A percentile compares a stretch with the other conserved stretches of the same genome.
These are phyloP conservation scores for Apus apus DNA, from an alignment of 2,113 vertebrate species.

Conservation along the genomic window DNA sequence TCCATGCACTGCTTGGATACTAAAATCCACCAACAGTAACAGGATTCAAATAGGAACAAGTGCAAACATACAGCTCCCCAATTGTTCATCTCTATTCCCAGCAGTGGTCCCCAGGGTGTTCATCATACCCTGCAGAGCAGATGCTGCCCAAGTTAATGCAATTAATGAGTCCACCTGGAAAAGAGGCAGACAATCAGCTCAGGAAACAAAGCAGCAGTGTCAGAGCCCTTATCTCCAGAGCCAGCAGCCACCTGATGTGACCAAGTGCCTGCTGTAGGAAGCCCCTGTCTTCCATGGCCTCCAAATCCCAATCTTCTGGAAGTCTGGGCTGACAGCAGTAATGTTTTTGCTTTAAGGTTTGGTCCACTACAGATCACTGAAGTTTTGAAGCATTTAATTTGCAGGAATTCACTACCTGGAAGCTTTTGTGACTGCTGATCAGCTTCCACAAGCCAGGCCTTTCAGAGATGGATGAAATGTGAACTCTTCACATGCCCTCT, in stretches of 20 bases:
- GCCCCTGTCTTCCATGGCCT: not conserved
- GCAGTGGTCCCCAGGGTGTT: not conserved
- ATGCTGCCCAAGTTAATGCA: slow-evolving; percentile 19
- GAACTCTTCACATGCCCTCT: not conserved
- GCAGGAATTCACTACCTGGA: not conserved
- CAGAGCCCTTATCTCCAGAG: not conserved
- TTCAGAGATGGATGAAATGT: not conserved
- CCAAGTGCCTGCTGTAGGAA: accelerated
- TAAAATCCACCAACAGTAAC: not conserved
- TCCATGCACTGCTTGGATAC: not conserved
- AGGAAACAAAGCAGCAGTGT: not conserved
- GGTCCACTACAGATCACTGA: not conserved
- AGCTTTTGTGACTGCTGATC: not conserved
- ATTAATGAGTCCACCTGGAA: slow-evolving; percentile 47
- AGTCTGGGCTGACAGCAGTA: not conserved
- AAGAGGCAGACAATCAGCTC: not conserved
- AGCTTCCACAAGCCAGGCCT: not conserved
- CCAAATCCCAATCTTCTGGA: not conserved
- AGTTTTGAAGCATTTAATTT: not conserved
- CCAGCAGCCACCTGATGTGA: not conserved
- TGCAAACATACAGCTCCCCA: not conserved
- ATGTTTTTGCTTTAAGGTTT: not conserved
- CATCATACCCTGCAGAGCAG: not conserved
- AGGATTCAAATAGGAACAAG: not conserved
- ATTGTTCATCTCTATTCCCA: not conserved